Evolutionary conservation across 2,797 vertebrate genomes (phyloP).

Genomic region (Epinephelus coioides): DNA sequence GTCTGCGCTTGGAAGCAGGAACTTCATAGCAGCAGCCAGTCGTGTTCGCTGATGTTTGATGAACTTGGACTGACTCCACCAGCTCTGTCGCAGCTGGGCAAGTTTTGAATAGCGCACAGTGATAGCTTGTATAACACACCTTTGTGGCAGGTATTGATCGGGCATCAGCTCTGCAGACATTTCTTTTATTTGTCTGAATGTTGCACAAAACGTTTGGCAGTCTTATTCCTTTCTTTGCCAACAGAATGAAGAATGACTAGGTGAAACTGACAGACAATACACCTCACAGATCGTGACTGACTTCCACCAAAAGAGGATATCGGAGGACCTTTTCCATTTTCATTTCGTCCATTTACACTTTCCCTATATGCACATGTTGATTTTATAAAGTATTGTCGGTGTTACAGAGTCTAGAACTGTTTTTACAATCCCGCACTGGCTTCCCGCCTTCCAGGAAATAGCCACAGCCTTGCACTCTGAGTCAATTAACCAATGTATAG

Average conservation of each 20-base stretch:
- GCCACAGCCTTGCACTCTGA: neutral
- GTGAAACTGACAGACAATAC: neutral
- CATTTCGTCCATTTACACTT: neutral
- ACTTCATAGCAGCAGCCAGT: conserved; percentile 2
- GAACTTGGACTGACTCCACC: conserved; percentile 35
- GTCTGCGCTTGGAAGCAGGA: neutral
- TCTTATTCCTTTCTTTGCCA: neutral
- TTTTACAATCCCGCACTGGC: neutral
- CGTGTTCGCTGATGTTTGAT: conserved; percentile 13
- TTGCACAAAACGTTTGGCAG: neutral
- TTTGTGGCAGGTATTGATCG: conserved; percentile 24
- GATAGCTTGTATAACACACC: conserved; percentile 38
- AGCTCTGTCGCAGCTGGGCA: neutral
- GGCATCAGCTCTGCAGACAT: neutral
- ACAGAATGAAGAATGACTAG: neutral
- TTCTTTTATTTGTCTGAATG: neutral
- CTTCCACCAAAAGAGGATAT: neutral
- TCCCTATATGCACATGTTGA: neutral
- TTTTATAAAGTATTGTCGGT: neutral
- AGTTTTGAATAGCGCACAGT: conserved; percentile 41
- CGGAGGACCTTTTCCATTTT: neutral
- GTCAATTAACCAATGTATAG: neutral
- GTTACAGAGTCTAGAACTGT: neutral
- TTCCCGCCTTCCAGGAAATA: neutral
- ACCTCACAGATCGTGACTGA: neutral